Conservation (phyloP, 2,797 vertebrate species). For the Cygnus olor region DNA sequence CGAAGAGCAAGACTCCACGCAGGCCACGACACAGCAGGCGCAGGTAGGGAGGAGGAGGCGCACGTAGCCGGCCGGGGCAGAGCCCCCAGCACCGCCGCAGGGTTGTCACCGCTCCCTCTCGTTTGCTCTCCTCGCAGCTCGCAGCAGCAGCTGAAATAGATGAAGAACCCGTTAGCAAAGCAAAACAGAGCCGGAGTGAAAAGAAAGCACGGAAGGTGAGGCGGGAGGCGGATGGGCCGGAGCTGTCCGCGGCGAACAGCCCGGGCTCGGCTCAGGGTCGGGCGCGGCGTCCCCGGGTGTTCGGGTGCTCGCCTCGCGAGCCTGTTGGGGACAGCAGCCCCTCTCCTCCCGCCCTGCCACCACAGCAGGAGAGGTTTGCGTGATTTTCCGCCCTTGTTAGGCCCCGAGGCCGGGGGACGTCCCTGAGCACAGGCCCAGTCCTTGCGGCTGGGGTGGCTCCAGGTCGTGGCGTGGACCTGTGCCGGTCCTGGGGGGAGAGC, state of each 20-base stretch:
- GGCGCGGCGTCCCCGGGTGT: fast-evolving
- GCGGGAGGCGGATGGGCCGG: not conserved
- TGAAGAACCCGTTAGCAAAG: constrained; percentile 99
- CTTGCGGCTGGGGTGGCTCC: not conserved
- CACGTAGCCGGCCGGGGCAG: fast-evolving
- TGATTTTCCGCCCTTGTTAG: too few relatives aligned
- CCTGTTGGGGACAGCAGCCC: not conserved
- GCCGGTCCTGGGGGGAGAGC: not conserved
- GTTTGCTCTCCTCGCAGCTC: constrained; percentile 79
- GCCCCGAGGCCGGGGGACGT: not conserved
- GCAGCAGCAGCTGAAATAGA: constrained; percentile 97
- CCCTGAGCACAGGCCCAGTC: not conserved
- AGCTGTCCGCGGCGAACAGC: not conserved
- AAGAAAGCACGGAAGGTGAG: constrained; percentile 98
- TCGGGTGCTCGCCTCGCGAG: fast-evolving
- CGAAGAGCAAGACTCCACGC: constrained; percentile 95
- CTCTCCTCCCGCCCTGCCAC: fast-evolving
- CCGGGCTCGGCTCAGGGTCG: not conserved
- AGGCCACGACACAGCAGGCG: constrained; percentile 96
- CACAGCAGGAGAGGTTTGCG: not conserved
- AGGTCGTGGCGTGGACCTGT: fast-evolving
- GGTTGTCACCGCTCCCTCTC: fast-evolving
- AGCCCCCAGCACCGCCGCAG: fast-evolving
- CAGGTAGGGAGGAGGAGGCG: constrained; percentile 80
- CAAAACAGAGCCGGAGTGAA: constrained; percentile 98